phyloP scores from a whole-genome alignment of 2,888 invertebrate genomes.

The Sesia apiformis region DNA sequence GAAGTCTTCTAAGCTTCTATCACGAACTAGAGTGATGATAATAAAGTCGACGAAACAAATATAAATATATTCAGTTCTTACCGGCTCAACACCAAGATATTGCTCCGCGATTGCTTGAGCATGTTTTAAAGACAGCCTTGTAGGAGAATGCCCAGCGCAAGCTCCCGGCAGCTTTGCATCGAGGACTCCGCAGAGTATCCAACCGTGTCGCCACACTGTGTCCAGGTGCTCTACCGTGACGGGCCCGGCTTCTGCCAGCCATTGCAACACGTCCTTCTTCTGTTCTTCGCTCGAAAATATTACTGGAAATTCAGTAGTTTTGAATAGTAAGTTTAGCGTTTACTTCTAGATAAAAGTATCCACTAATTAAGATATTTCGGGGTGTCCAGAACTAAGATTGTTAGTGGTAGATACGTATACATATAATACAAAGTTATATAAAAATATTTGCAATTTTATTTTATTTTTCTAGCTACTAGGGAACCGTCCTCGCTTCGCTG shows the following conservation, averaged over 20 bases:
- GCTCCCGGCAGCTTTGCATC: conserved; percentile 76
- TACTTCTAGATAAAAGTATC: no score
- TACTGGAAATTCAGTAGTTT: conserved; percentile 30
- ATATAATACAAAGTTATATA: no score
- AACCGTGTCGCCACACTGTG: conserved; percentile 75
- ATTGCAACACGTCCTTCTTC: conserved; percentile 51
- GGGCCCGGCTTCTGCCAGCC: conserved; percentile 55
- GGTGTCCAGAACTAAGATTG: no score
- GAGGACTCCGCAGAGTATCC: conserved; percentile 74
- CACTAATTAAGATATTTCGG: no score
- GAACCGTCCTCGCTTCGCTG: no score
- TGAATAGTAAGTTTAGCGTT: no score
- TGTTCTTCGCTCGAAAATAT: conserved; percentile 61
- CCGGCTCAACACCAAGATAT: conserved; percentile 75
- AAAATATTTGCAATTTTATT: no score
- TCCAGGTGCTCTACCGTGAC: conserved; percentile 60
- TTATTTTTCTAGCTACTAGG: no score
- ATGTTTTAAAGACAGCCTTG: conserved; percentile 57
- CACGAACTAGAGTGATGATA: no score
- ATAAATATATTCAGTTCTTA: conserved; percentile 28
- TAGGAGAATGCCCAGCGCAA: conserved; percentile 73
- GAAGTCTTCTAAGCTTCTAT: no score
- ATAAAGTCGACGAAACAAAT: no score
- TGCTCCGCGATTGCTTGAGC: conserved; percentile 76
- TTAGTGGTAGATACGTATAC: no score